Evolutionary conservation across 64 coral and sea anemone genomes (phyloP).

Genomic region (Pachyseris speciosa): DNA sequence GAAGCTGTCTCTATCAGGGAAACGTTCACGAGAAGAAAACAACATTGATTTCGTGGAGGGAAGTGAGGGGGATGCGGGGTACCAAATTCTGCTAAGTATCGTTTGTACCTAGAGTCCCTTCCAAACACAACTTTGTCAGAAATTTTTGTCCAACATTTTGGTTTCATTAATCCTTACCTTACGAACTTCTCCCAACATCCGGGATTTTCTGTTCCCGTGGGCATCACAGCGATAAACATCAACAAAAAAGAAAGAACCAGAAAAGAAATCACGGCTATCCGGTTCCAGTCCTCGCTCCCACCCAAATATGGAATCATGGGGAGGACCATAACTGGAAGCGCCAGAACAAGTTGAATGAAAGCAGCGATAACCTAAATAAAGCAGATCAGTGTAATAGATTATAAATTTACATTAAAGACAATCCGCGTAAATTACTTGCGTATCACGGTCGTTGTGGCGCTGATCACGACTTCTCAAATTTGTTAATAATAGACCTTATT

Average conservation of each 20-base stretch:
- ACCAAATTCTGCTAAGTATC: too few species aligned
- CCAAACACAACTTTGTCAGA: too few species aligned
- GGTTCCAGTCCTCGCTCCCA: background rate
- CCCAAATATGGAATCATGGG: background rate
- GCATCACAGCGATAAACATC: slow-evolving; percentile 48
- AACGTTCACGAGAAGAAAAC: too few species aligned
- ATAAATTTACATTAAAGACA: background rate
- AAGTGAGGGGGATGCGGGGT: too few species aligned
- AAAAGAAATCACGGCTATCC: slow-evolving; percentile 54
- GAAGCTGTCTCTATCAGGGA: too few species aligned
- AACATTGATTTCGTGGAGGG: too few species aligned
- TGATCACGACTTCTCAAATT: too few species aligned
- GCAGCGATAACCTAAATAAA: background rate
- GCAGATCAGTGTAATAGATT: background rate
- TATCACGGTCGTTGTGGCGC: too few species aligned
- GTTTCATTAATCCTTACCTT: slow-evolving; percentile 43
- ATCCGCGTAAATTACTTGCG: too few species aligned
- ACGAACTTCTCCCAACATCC: slow-evolving; percentile 51
- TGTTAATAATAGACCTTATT: too few species aligned
- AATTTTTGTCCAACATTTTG: background rate
- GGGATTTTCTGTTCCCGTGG: slow-evolving; percentile 57
- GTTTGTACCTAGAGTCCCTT: too few species aligned
- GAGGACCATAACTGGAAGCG: background rate
- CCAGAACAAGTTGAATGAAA: background rate
- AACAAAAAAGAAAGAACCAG: background rate